Evolutionary conservation across 2,113 vertebrate species (phyloP), one percentile per base, ranked within the genome.

Genomic region (Eretmochelys imbricata): DNA sequence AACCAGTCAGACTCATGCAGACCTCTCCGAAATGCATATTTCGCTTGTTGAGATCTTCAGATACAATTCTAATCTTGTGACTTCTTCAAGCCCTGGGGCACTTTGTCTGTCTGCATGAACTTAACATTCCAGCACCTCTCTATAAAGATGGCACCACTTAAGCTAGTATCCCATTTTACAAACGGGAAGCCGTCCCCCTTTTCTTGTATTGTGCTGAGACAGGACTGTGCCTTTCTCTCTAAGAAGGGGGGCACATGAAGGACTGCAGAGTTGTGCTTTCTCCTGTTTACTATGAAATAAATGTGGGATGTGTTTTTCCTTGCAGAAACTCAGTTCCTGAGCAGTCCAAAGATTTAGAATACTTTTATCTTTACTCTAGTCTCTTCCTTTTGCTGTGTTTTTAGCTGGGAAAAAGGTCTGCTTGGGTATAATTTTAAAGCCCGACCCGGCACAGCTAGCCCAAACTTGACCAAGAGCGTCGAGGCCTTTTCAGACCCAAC

Each of bases 361-460:
- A 93, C 91, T 97, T 93, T 87, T 90, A 81, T 93, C 91, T 92
- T 90, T 65, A 72, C 91, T 95, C 90, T 86, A 87, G 89, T 96
- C 54, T 82, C 95, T 97, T 93, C 75, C 17, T 48, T n/a, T 49
- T 24, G 20, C 50, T 12, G 80, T 82, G 94, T 93, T 97, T 81
- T 96, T 90, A 69, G 62, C 62, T n/a, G 35, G 19, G 62, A 69
- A 9, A 10, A n/a, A 38, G n/a, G 19, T 38, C n/a, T 72, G 17
- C 35, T 72, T 72, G n/a, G 19, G n/a, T 38, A 19, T 69, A 35
- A 69, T n/a, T 19, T 19, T 69, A 69, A 69, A 69, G 16, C 31
- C 35, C 4, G 2, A 38, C n/a, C 9, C 10, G 4, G 65, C 9
- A 38, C 65, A 72, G 8, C 27, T 27, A 62, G 27, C 27, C 27